These are phyloP conservation scores for Sphaeramia orbicularis DNA, from an alignment of 2,797 vertebrate species.

Conservation along the genomic window DNA sequence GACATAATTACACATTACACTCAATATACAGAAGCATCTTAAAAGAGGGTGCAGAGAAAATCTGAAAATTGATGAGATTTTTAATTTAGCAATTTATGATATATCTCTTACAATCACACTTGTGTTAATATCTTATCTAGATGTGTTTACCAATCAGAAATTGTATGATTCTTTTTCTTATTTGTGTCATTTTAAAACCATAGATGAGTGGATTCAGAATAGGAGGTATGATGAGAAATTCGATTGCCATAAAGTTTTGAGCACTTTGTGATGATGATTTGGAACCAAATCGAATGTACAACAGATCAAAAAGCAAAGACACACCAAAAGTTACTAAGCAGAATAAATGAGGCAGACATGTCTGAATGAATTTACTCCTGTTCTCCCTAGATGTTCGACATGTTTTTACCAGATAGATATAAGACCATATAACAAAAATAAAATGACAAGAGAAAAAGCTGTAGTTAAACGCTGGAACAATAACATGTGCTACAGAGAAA, in stretches of 20 bases:
- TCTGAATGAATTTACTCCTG: conserved; percentile 65
- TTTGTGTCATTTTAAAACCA: conserved; percentile 44
- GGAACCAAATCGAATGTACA: conserved; percentile 44
- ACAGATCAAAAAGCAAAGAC: conserved; percentile 58
- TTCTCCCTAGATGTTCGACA: conserved; percentile 49
- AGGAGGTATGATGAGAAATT: conserved; percentile 56
- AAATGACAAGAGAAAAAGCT: conserved; percentile 45
- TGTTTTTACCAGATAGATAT: conserved; percentile 45
- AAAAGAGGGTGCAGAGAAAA: too few relatives aligned
- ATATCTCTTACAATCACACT: too few relatives aligned
- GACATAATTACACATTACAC: too few relatives aligned
- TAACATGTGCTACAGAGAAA: fast-evolving
- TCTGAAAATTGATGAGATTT: too few relatives aligned
- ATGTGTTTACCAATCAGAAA: too few relatives aligned
- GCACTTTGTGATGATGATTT: conserved; percentile 7
- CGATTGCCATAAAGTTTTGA: conserved; percentile 45
- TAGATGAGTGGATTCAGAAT: conserved; percentile 64
- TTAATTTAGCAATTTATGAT: too few relatives aligned
- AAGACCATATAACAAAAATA: conserved; percentile 53
- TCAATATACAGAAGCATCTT: too few relatives aligned
- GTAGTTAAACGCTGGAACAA: conserved; percentile 43
- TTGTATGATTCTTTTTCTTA: conserved; percentile 28
- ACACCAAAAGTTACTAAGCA: conserved; percentile 22
- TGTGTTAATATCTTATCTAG: too few relatives aligned
- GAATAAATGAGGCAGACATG: conserved; percentile 76